Conservation (phyloP, 2,797 vertebrate species). For the Cygnus olor region DNA sequence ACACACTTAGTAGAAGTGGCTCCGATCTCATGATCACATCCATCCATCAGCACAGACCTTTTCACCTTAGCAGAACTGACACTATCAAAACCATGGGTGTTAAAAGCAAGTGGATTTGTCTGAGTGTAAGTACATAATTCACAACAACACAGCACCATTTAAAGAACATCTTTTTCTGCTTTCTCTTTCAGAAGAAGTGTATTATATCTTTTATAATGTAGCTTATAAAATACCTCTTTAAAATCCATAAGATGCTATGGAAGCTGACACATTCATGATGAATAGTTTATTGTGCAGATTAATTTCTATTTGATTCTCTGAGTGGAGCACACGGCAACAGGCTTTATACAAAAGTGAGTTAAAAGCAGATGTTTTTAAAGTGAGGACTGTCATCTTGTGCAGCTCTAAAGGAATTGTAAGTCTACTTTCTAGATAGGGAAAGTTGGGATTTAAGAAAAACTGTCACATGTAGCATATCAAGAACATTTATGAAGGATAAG, state of each 20-base stretch:
- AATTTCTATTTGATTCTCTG: constrained; percentile 7
- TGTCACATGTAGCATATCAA: background rate
- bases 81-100: background rate
- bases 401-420: background rate
- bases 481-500: background rate
- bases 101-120: constrained; percentile 4
- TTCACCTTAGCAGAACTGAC: background rate
- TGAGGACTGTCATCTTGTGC: background rate
- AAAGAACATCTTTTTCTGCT: background rate
- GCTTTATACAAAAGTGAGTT: constrained; percentile 10
- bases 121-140: constrained; percentile 6
- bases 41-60: background rate
- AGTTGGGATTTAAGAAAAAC: background rate
- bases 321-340: background rate
- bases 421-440: background rate
- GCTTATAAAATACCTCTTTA: constrained; percentile 16
- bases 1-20: background rate
- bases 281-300: constrained; percentile 19
- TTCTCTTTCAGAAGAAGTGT: background rate
- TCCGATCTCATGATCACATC: background rate
- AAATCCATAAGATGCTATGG: background rate
- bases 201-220: constrained; percentile 15
- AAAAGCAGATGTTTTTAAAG: constrained; percentile 20
- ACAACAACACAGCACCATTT: background rate
- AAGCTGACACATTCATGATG: background rate